Evolutionary conservation across 2,113 vertebrate genomes (phyloP).

Genomic region (Eublepharis macularius): DNA sequence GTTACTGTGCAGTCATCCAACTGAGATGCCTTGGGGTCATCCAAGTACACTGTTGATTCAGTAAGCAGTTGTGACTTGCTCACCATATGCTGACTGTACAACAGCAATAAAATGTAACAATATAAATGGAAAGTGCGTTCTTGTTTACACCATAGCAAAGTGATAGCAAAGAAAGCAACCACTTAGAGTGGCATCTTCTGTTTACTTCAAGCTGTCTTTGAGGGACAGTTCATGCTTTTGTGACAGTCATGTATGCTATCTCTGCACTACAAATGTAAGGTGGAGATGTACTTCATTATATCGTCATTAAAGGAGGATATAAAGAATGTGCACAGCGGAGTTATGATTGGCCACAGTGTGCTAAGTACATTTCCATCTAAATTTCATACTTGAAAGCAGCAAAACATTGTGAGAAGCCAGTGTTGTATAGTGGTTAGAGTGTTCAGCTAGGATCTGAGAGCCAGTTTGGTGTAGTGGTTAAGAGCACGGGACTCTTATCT

Average conservation of each 20-base stretch:
- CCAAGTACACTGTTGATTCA: accelerated
- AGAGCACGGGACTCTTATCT: too few species aligned
- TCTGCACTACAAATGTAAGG: too few species aligned
- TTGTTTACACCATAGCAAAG: background rate
- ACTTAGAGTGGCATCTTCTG: background rate
- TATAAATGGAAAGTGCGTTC: background rate
- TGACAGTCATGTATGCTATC: background rate
- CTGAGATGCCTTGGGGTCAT: accelerated
- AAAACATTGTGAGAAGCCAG: too few species aligned
- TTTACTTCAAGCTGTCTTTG: background rate
- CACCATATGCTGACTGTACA: background rate
- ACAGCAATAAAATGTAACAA: background rate
- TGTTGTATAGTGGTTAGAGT: too few species aligned
- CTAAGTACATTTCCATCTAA: too few species aligned
- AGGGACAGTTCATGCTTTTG: background rate
- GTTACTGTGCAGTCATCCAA: background rate
- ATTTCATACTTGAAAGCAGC: too few species aligned
- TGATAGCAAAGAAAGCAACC: background rate
- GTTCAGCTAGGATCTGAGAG: too few species aligned
- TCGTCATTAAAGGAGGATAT: too few species aligned
- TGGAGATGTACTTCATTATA: too few species aligned
- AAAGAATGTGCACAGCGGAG: too few species aligned
- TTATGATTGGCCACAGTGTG: too few species aligned
- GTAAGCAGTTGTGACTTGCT: background rate
- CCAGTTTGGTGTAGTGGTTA: too few species aligned